These are phyloP conservation scores for Cydia amplana DNA, from an alignment of 1,140 invertebrate species.

Conservation along the genomic window DNA sequence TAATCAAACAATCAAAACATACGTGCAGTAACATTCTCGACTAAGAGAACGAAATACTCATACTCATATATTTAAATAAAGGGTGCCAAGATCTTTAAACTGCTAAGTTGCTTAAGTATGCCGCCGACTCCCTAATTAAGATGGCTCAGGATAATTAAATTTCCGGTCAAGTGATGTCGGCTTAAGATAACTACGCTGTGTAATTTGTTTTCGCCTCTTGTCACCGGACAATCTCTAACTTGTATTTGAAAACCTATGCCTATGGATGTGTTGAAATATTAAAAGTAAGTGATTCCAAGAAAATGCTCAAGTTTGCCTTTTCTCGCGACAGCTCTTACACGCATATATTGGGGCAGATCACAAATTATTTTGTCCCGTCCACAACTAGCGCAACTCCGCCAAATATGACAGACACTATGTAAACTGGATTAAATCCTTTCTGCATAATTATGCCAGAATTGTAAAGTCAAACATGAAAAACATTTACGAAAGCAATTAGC, in stretches of 20 bases:
- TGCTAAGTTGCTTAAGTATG: conserved; percentile 15
- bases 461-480: not conserved
- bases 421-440: not conserved
- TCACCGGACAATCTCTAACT: not conserved
- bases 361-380: not conserved
- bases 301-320: no score
- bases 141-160: conserved; percentile 27
- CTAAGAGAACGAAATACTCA: not conserved
- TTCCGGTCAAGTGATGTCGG: conserved; percentile 28
- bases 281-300: no score
- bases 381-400: not conserved
- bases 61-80: no score
- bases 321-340: no score
- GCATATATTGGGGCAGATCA: no score
- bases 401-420: not conserved
- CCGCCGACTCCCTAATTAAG: conserved; percentile 1
- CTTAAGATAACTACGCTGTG: conserved; percentile 1
- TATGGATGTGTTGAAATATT: not conserved
- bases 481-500: not conserved
- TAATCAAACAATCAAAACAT: not conserved
- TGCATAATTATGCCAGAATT: not conserved
- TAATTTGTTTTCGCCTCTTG: conserved; percentile 11
- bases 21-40: not conserved
- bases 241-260: not conserved
- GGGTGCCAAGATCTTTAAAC: not conserved